phyloP scores from a whole-genome alignment of 2,888 invertebrate species.

The Serripes groenlandicus region DNA sequence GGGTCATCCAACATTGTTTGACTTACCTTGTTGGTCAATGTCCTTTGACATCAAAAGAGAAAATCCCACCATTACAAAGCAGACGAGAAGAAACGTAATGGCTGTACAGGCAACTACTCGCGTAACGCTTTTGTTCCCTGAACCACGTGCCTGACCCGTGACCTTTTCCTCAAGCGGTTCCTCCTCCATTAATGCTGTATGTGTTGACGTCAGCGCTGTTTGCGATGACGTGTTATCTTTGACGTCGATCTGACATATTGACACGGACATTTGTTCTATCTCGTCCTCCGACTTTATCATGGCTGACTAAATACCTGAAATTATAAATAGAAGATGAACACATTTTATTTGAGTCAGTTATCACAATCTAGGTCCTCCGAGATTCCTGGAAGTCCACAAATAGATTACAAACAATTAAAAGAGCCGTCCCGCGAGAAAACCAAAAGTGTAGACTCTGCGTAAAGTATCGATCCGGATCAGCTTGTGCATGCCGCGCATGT shows the following conservation, averaged over 20 bases:
- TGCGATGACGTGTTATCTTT: conserved; percentile 10
- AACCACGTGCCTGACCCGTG: background rate
- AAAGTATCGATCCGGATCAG: too few relatives aligned
- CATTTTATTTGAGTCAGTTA: too few relatives aligned
- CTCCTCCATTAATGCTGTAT: background rate
- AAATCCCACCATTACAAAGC: conserved; percentile 58
- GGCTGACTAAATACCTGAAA: background rate
- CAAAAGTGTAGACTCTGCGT: too few relatives aligned
- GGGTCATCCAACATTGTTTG: too few relatives aligned
- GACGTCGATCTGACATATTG: background rate
- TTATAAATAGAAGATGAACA: too few relatives aligned
- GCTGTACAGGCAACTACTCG: conserved; percentile 50
- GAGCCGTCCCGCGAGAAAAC: too few relatives aligned
- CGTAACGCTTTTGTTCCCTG: conserved; percentile 43
- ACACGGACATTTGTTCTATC: conserved; percentile 6
- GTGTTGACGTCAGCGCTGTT: conserved; percentile 7
- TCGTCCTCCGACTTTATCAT: background rate
- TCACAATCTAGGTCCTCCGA: too few relatives aligned
- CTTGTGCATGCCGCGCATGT: too few relatives aligned
- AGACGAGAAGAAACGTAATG: conserved; percentile 51
- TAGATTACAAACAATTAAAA: too few relatives aligned
- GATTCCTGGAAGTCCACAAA: too few relatives aligned
- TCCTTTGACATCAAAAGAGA: conserved; percentile 61
- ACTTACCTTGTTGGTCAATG: conserved; percentile 61
- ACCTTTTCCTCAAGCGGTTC: background rate